Evolutionary conservation across 2,888 invertebrate species (phyloP), one percentile per base, ranked within the genome.

Genomic region (Minunthozetes semirufus): DNA sequence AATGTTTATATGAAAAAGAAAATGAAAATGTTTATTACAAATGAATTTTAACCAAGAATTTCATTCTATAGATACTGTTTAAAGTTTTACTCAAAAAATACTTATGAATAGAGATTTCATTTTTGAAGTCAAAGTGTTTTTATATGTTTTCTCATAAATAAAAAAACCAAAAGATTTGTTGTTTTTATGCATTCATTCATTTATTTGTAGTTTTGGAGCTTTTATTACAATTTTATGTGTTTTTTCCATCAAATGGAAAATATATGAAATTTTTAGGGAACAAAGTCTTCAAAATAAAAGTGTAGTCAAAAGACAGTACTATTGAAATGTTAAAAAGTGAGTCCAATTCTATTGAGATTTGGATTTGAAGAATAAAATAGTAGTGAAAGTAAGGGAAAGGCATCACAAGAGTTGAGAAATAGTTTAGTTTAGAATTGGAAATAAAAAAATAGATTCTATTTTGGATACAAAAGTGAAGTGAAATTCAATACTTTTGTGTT

Each of bases 401-500:
- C 48, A 48, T n/a, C 53, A 19, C n/a, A 53, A 53, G 5, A 53
- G 53, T 53, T 1, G 19, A 53, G 19, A 4, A 53, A 48, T 17
- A 3, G 48, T 17, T 4, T 8, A 48, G n/a, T n/a, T n/a, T 19
- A 53, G n/a, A 19, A 19, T 8, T 19, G 19, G 8, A 17, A 1
- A 53, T 8, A n/a, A 53, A 53, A 53, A 19, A 53, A 53, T n/a
- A 19, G 1, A 19, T 19, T 53, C 8, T 53, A 53, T 48, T 17
- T 48, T 13, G 15, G n/a, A 15, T 48, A 17, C 13, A 48, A 17
- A 53, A n/a, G 6, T 1, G 19, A 53, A 53, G 53, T 53, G 53
- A 53, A 53, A 53, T 53, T n/a, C 53, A 53, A 53, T 53, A 53
- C 53, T 53, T 19, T 53, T 19, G 53, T 53, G 53, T 48, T 48